Evolutionary conservation across 2,797 vertebrate genomes (phyloP).

Genomic region (Smutsia temminckii): DNA sequence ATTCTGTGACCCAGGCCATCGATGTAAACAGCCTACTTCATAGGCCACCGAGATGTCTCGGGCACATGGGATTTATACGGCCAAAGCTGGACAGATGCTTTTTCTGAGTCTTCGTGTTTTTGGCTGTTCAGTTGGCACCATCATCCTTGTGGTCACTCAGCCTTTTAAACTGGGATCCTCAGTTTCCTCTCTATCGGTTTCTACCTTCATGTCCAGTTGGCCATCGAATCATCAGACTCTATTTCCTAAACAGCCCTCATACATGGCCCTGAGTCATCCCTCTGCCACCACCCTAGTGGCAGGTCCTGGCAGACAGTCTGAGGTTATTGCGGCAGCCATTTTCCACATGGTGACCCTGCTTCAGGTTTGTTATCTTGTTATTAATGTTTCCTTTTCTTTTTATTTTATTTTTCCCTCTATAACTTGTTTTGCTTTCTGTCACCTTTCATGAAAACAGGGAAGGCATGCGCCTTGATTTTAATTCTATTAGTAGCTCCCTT

Average conservation of each 20-base stretch:
- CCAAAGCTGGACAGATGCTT: neutral
- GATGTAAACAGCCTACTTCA: neutral
- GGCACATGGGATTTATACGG: neutral
- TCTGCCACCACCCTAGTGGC: accelerated
- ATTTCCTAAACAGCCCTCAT: neutral
- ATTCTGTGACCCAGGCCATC: neutral
- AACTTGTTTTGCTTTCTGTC: slow-evolving; percentile 10
- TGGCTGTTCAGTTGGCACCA: neutral
- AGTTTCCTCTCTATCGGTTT: neutral
- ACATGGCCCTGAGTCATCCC: neutral
- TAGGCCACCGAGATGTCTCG: neutral
- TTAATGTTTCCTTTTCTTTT: neutral
- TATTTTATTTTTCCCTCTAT: neutral
- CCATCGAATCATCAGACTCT: neutral
- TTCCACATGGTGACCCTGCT: neutral
- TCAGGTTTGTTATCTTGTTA: neutral
- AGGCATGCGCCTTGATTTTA: neutral
- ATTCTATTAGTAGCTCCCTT: neutral
- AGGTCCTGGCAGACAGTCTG: too few relatives aligned
- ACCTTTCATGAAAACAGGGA: slow-evolving; percentile 22
- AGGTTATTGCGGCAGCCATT: neutral
- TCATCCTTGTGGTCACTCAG: neutral
- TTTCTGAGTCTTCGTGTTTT: neutral
- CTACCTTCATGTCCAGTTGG: neutral
- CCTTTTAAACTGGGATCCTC: neutral